Evolutionary conservation across 2,797 vertebrate genomes (phyloP).

Genomic region (Delichon dasypus): DNA sequence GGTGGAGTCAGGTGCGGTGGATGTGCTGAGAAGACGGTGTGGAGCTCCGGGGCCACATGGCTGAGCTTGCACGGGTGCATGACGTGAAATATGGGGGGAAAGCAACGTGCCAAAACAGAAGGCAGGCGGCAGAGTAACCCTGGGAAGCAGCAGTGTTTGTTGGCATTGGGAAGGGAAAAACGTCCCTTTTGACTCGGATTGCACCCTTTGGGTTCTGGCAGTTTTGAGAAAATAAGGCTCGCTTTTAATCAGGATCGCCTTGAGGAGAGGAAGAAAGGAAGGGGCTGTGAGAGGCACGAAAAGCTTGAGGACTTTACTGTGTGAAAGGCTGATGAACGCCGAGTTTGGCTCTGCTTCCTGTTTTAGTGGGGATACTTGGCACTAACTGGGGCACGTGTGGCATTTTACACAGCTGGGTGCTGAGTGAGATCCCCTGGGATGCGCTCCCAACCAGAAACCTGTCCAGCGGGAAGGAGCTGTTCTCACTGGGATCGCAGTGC

Average conservation of each 20-base stretch:
- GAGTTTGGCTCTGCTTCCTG: accelerated
- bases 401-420: not conserved
- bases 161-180: not conserved
- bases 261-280: not conserved
- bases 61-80: accelerated
- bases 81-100: not conserved
- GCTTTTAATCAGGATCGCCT: not conserved
- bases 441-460: not conserved
- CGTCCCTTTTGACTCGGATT: not conserved
- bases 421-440: not conserved
- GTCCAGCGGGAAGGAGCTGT: not conserved
- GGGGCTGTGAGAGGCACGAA: not conserved
- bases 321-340: not conserved
- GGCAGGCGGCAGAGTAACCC: not conserved
- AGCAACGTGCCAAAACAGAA: not conserved
- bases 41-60: accelerated
- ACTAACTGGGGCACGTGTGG: not conserved
- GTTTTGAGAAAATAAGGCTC: slow-evolving; percentile 8
- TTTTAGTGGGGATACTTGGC: not conserved
- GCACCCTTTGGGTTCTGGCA: not conserved
- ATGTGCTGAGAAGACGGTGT: not conserved
- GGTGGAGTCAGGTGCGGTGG: not conserved
- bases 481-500: not conserved
- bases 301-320: not conserved
- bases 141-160: slow-evolving; percentile 7